phyloP scores from a whole-genome alignment of 1,140 invertebrate species.

The Anastatus disparis region DNA sequence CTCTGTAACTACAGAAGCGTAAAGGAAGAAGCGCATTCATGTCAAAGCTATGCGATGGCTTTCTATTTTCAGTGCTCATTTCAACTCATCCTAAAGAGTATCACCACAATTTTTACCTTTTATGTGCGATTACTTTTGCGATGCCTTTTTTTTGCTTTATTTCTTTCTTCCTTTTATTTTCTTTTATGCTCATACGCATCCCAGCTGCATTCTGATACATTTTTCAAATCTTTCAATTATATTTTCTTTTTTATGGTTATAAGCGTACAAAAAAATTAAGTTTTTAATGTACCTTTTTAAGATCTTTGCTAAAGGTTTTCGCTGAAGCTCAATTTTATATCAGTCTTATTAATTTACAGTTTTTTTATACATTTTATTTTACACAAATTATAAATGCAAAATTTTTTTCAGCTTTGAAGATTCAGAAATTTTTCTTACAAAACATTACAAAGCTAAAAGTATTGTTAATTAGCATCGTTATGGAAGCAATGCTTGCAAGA shows the following conservation, averaged over 20 bases:
- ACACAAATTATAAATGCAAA: no score
- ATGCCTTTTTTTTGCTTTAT: conserved; percentile 26
- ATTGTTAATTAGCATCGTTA: no score
- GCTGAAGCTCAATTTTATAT: no score
- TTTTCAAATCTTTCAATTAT: not conserved
- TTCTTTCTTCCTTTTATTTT: no score
- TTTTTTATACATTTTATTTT: no score
- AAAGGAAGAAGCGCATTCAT: conserved; percentile 11
- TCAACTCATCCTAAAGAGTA: conserved; percentile 24
- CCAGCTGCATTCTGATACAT: no score
- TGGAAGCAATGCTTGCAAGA: no score
- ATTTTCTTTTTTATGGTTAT: not conserved
- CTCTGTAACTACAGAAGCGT: not conserved
- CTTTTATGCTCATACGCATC: no score
- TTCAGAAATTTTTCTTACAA: no score
- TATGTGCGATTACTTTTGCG: conserved; percentile 3
- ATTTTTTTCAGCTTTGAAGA: no score
- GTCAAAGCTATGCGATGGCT: conserved; percentile 15
- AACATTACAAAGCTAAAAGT: no score
- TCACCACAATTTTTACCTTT: conserved; percentile 6
- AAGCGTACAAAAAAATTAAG: not conserved
- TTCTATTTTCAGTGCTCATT: conserved; percentile 36
- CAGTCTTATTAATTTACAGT: no score
- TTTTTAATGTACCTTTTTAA: not conserved
- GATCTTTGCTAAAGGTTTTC: not conserved